phyloP scores from a whole-genome alignment of 2,797 vertebrate genomes.

The Decapterus maruadsi region DNA sequence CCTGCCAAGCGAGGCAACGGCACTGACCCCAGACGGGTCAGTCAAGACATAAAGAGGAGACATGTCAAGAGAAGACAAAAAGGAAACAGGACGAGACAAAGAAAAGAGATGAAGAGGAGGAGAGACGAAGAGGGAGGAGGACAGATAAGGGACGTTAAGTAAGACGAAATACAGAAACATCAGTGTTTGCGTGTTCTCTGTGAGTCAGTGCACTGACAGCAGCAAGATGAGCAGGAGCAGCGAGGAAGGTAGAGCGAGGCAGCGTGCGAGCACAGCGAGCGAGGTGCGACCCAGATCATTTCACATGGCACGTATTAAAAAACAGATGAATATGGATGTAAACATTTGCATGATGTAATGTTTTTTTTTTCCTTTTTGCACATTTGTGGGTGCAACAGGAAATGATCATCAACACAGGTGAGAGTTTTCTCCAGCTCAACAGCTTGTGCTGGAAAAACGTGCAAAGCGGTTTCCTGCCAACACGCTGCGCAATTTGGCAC shows the following conservation, averaged over 20 bases:
- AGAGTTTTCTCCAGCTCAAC: constrained; percentile 1
- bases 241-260: constrained; percentile 11
- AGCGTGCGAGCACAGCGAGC: not conserved
- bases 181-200: constrained; percentile 32
- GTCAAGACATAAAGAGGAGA: constrained; percentile 3
- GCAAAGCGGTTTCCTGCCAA: not conserved
- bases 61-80: constrained; percentile 2
- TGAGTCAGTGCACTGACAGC: constrained; percentile 44
- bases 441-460: not conserved
- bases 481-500: not conserved
- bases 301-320: constrained; percentile 12
- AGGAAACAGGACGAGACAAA: constrained; percentile 2
- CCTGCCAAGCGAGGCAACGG: too few relatives aligned
- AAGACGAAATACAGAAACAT: not conserved
- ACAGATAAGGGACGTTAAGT: constrained; percentile 11
- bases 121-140: not conserved
- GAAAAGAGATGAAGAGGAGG: not conserved
- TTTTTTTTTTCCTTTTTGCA: not conserved
- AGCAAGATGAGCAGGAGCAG: constrained; percentile 36
- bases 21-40: too few relatives aligned
- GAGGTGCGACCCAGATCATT: not conserved
- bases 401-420: constrained; percentile 18
- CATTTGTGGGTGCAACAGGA: not conserved
- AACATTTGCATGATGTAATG: constrained; percentile 9
- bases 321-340: constrained; percentile 24